phyloP scores from a whole-genome alignment of 2,797 vertebrate genomes.

The Cryptoprocta ferox region DNA sequence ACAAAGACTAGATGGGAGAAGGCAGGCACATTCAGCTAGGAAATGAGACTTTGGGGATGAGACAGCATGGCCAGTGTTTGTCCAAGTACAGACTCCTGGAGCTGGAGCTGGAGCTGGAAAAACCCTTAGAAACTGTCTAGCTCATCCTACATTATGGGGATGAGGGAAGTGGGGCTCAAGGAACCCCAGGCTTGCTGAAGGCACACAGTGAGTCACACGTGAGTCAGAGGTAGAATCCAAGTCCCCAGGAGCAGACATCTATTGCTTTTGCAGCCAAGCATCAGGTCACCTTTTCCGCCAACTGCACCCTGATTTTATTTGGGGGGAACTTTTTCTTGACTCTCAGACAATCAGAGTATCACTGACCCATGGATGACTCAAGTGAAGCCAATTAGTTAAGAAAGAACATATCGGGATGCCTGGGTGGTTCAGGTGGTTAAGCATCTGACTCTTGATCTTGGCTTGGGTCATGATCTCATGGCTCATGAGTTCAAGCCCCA shows the following conservation, averaged over 20 bases:
- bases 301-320: neutral
- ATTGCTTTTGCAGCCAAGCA: neutral
- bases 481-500: too few species aligned
- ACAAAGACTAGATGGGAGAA: neutral
- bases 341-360: neutral
- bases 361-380: neutral
- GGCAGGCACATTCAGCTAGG: neutral
- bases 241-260: neutral
- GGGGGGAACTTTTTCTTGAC: neutral
- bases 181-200: neutral
- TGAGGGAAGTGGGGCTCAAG: neutral
- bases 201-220: neutral
- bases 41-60: neutral
- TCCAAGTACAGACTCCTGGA: neutral
- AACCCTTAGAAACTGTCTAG: neutral
- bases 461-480: too few species aligned
- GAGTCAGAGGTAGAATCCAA: neutral
- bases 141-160: neutral
- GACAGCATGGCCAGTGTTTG: neutral
- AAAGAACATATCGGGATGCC: neutral
- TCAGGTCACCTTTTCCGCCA: neutral
- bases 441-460: too few species aligned
- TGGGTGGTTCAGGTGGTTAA: too few species aligned
- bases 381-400: neutral
- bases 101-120: neutral